Percentiles rank a stretch among this genome's conserved stretches.
Conservation (phyloP, 2,113 vertebrate genomes). For the Zosterops japonicus region DNA sequence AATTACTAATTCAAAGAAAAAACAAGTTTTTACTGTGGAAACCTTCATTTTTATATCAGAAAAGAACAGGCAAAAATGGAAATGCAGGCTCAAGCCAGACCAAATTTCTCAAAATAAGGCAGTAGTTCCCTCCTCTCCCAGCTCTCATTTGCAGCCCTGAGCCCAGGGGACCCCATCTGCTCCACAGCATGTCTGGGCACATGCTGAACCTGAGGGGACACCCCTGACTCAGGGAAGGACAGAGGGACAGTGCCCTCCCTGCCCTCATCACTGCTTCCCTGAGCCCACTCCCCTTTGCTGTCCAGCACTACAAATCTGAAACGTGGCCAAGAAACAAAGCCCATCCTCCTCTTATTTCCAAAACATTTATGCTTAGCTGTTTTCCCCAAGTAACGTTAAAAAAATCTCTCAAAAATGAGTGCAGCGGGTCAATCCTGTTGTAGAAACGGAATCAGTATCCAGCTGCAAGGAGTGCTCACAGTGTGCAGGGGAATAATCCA, state of each 20-base stretch:
- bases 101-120: neutral
- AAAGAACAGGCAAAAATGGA: neutral
- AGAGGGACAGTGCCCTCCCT: neutral
- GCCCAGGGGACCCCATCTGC: neutral
- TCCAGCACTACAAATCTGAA: neutral
- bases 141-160: neutral
- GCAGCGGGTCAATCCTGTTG: neutral
- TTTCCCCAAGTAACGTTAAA: neutral
- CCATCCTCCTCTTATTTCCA: neutral
- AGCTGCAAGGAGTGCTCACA: neutral
- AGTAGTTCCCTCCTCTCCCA: neutral
- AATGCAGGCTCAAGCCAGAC: rapidly evolving
- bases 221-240: rapidly evolving
- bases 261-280: rapidly evolving
- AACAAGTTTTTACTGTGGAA: neutral
- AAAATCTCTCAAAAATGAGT: neutral
- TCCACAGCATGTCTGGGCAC: neutral
- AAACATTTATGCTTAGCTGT: neutral
- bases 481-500: neutral
- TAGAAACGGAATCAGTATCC: neutral
- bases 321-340: neutral
- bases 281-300: neutral
- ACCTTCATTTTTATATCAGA: neutral
- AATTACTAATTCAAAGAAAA: neutral
- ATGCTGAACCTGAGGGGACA: rapidly evolving